Evolutionary conservation across 35 echinoderm and acorn worm species (phyloP).

Genomic region (Ophioderma brevispina): DNA sequence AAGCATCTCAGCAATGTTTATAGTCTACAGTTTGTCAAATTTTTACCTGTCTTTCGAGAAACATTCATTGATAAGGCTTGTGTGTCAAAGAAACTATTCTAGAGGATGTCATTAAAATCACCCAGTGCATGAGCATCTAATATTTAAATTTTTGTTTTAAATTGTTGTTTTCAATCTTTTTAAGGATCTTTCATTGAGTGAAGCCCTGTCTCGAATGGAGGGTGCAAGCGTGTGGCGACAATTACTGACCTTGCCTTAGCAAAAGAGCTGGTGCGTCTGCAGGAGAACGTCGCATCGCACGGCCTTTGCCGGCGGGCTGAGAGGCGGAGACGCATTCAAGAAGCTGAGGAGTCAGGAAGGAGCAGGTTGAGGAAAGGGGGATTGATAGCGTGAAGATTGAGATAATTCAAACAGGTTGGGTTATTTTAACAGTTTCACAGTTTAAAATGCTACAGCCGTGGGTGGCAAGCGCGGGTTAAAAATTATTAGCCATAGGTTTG

Average conservation of each 20-base stretch:
- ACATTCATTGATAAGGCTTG: too few relatives aligned
- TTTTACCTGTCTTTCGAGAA: too few relatives aligned
- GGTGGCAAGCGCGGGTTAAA: neutral
- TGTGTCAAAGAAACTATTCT: too few relatives aligned
- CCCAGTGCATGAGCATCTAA: too few relatives aligned
- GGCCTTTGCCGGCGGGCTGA: slow-evolving; percentile 97
- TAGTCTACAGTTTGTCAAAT: too few relatives aligned
- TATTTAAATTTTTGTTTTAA: too few relatives aligned
- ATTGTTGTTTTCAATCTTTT: too few relatives aligned
- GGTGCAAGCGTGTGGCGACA: slow-evolving; percentile 78
- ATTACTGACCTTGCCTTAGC: slow-evolving; percentile 97
- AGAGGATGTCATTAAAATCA: too few relatives aligned
- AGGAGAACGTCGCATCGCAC: slow-evolving; percentile 98
- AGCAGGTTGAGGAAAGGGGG: slow-evolving; percentile 95
- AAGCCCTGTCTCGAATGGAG: slow-evolving; percentile 81
- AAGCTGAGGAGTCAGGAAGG: slow-evolving; percentile 93
- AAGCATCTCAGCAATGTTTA: too few relatives aligned
- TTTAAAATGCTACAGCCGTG: neutral
- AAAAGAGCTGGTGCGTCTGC: slow-evolving; percentile 94
- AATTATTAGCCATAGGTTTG: too few relatives aligned
- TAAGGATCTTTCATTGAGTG: slow-evolving; percentile 95
- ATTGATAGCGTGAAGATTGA: slow-evolving; percentile 93
- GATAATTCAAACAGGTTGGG: slow-evolving; percentile 99
- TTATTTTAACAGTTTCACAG: neutral
- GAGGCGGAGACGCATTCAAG: slow-evolving; percentile 81